Base-by-base conservation (phyloP, 1,140 invertebrate species). In the Prorops nasuta region DNA sequence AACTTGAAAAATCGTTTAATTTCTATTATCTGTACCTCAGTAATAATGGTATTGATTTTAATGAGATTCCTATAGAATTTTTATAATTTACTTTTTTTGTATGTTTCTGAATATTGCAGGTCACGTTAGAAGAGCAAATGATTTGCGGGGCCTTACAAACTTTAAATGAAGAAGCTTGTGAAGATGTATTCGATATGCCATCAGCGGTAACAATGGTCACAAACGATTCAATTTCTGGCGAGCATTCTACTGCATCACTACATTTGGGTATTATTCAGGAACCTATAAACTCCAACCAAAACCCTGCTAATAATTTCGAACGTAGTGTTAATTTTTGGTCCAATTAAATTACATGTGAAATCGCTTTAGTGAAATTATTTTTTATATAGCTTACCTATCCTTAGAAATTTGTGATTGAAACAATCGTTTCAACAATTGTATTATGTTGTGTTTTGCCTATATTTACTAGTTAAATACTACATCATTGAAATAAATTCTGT, bases 51-150 rank as follows among this genome's bases (percentile, higher is more conserved):
- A n/a, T n/a, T n/a, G n/a, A n/a, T n/a, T n/a, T n/a, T n/a, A n/a
- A n/a, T n/a, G n/a, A n/a, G n/a, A n/a, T n/a, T n/a, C n/a, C n/a
- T n/a, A n/a, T n/a, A n/a, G n/a, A n/a, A n/a, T n/a, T n/a, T n/a
- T n/a, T n/a, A n/a, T n/a, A n/a, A 24, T 35, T 24, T 22, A 39
- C 14, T 10, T 6, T 36, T 34, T 22, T 31, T 18, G n/a, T 37
- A 17, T 24, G 7, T 1, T 17, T 19, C 18, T 31, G 17, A 42
- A 15, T 2, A 8, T 66, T 62, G 18, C 57, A 94, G 92, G 90
- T 96, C 24, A 94, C 92, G 0, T 77, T 96, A 51, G 92, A 96
- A 76, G 91, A 95, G 66, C 91, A 94, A 74, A 92, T 94, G 90
- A 94, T 96, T 58, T 92, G 90, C 69, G 92, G 92, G 48, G 92